These are phyloP conservation scores for Charanyca ferruginea DNA, from an alignment of 2,888 invertebrate genomes.

Conservation along the genomic window DNA sequence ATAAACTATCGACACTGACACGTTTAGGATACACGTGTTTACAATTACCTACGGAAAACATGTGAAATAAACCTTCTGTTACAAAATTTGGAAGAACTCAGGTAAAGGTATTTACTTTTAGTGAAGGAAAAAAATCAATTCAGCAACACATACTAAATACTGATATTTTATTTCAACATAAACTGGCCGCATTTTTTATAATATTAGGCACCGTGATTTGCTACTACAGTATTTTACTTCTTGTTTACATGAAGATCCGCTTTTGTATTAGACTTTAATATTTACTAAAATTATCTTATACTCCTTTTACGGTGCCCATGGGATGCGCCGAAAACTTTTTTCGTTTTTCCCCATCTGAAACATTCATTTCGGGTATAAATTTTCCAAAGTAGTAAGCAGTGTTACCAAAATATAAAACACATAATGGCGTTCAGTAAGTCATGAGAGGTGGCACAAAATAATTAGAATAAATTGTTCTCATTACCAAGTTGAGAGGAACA, in stretches of 20 bases:
- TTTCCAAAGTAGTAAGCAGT: slow-evolving; percentile 20
- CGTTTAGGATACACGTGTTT: not conserved
- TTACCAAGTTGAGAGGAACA: slow-evolving; percentile 71
- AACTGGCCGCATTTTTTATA: too few relatives aligned
- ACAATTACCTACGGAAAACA: not conserved
- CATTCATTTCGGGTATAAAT: not conserved
- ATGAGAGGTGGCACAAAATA: slow-evolving; percentile 66
- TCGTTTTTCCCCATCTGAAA: slow-evolving; percentile 16
- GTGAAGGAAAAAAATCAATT: not conserved
- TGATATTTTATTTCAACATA: too few relatives aligned
- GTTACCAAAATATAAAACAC: slow-evolving; percentile 58
- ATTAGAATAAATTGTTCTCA: slow-evolving; percentile 76
- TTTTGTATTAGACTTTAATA: slow-evolving; percentile 14
- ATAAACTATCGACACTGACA: not conserved
- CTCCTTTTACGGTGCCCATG: slow-evolving; percentile 8
- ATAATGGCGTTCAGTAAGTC: slow-evolving; percentile 62
- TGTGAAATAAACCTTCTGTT: not conserved
- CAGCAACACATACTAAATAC: too few relatives aligned
- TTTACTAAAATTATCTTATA: slow-evolving; percentile 3
- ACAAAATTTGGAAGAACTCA: too few relatives aligned
- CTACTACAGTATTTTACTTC: too few relatives aligned
- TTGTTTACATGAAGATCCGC: not conserved
- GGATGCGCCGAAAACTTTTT: slow-evolving; percentile 19
- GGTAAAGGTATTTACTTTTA: not conserved
- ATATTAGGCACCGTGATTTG: too few relatives aligned